phyloP scores from a whole-genome alignment of 2,888 invertebrate species.

The Mongoloraphidia duomilia region DNA sequence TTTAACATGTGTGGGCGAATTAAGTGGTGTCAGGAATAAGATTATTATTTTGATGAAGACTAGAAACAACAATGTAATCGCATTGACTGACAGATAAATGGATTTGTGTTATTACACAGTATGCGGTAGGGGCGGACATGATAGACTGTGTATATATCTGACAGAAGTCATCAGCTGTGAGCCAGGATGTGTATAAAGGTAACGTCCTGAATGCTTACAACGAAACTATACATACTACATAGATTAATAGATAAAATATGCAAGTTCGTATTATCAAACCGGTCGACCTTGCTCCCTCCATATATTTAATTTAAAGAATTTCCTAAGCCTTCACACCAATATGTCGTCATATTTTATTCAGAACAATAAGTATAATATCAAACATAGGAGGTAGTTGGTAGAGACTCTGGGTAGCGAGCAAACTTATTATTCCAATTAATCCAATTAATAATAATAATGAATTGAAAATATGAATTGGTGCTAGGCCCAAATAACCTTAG shows the following conservation, averaged over 20 bases:
- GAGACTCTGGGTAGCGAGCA: too few relatives aligned
- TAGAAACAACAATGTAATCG: slow-evolving; percentile 1
- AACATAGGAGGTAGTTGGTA: too few relatives aligned
- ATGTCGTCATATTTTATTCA: too few relatives aligned
- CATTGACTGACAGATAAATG: slow-evolving; percentile 1
- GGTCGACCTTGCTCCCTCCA: too few relatives aligned
- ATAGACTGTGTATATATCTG: neutral
- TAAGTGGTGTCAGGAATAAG: neutral
- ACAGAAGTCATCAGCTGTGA: neutral
- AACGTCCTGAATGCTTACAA: neutral
- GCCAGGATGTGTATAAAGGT: neutral
- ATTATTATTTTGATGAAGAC: neutral
- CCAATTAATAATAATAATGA: too few relatives aligned
- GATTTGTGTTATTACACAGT: neutral
- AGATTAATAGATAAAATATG: neutral
- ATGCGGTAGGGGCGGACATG: neutral
- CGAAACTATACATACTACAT: neutral
- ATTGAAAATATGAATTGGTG: too few relatives aligned
- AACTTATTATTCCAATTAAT: too few relatives aligned
- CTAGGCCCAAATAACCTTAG: too few relatives aligned
- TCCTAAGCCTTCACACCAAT: too few relatives aligned
- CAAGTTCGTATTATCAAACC: too few relatives aligned
- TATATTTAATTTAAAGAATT: too few relatives aligned
- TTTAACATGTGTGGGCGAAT: neutral
- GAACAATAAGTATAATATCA: too few relatives aligned